Conservation (phyloP, 23 tunicate genomes). For the Ciona savignyi region DNA sequence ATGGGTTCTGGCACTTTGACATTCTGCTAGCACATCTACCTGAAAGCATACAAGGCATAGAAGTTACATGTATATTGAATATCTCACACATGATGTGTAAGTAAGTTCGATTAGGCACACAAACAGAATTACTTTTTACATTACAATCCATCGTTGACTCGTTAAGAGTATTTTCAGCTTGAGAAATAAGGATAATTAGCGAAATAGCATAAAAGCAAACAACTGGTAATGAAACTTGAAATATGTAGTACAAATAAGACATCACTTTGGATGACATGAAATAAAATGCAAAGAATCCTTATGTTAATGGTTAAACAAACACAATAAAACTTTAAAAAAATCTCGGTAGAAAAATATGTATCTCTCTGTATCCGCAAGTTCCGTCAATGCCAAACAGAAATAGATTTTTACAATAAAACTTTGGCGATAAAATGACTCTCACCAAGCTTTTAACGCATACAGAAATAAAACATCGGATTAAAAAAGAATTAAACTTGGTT, state of each 20-base stretch:
- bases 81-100: not conserved
- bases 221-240: not conserved
- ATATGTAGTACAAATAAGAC: not conserved
- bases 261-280: not conserved
- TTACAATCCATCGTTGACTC: too few species aligned
- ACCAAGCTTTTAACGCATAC: not conserved
- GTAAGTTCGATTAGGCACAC: not conserved
- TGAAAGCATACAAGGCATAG: too few species aligned
- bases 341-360: not conserved
- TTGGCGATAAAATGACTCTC: not conserved
- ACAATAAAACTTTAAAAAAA: not conserved
- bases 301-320: too few species aligned
- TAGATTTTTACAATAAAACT: not conserved
- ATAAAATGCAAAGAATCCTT: too few species aligned
- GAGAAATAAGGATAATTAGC: too few species aligned
- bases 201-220: too few species aligned
- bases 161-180: too few species aligned
- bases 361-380: not conserved
- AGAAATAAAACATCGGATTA: too few species aligned
- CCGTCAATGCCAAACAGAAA: too few species aligned
- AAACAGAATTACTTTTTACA: not conserved
- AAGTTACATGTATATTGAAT: not conserved
- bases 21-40: too few species aligned
- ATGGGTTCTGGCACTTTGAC: too few species aligned
- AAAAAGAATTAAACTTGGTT: too few species aligned